Base-by-base conservation (phyloP, 2,113 vertebrate species). In the Tamias sibiricus region DNA sequence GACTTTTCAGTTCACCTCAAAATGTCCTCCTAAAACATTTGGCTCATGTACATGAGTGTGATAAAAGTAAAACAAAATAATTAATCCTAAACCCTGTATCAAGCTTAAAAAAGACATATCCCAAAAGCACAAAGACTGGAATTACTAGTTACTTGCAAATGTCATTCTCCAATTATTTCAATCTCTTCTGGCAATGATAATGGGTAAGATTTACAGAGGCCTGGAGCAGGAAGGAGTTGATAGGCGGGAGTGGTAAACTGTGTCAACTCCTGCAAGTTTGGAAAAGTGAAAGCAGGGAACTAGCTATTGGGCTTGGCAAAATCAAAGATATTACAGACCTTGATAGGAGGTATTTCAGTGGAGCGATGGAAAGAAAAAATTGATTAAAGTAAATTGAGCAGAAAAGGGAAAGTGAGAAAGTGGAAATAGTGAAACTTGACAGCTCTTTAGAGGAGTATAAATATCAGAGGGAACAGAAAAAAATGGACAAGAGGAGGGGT, bases 11-110 rank as follows among this genome's bases (percentile, higher is more conserved):
- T 44, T 16, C 37, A 74, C 32, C 68, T 94, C 35, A 91, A 91
- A 94, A 86, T 93, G 10, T 54, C 28, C 30, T 91, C 28, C 57
- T 91, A 66, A 35, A 94, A 57, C 49, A 94, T 84, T 92, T 94
- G 91, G 14, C 30, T 62, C 80, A 64, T 62, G 35, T 69, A 30
- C 52, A 69, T 87, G 42, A 74, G 52, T 88, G 35, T 91, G 17
- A 90, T 69, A 54, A 82, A 94, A 95, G 42, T 68, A 76, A 91
- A 92, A 94, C 35, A 81, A 91, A 86, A 91, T 75, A 83, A 90
- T 54, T 57, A 52, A 52, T 52, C 42, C 26, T 12, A 93, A 94
- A 74, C 16, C 5, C 1, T 87, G n/a, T 84, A 91, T 16, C 30
- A 87, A 79, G 12, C 28, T 82, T 88, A 91, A 79, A 89, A 97